These are phyloP conservation scores for Sinocyclocheilus maitianheensis DNA, from an alignment of 2,113 vertebrate genomes.

Conservation along the genomic window DNA sequence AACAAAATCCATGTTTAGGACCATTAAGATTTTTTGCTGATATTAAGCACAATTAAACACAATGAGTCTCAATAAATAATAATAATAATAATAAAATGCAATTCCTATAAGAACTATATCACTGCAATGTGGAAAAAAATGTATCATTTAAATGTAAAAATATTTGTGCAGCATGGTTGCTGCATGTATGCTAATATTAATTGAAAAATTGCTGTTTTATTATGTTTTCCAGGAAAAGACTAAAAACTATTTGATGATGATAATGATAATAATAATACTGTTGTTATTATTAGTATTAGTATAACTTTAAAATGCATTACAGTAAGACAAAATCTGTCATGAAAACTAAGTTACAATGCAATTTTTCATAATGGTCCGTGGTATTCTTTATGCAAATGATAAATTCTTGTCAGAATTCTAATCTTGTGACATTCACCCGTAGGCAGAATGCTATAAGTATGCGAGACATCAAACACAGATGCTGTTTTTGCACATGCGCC, in stretches of 20 bases:
- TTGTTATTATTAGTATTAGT: neutral
- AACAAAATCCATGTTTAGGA: neutral
- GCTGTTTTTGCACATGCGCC: neutral
- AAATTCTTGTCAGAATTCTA: neutral
- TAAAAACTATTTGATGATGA: neutral
- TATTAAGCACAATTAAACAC: neutral
- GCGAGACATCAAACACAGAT: constrained; percentile 36
- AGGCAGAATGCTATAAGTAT: neutral
- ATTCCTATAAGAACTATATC: neutral
- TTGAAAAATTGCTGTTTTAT: neutral
- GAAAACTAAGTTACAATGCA: neutral
- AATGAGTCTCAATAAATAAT: neutral
- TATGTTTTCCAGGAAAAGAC: neutral
- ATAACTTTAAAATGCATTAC: neutral
- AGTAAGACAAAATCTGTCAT: neutral
- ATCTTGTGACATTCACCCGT: constrained; percentile 52
- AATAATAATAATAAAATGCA: neutral
- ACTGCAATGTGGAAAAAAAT: neutral
- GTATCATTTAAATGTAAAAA: neutral
- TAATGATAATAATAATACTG: neutral
- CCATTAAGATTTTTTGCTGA: neutral
- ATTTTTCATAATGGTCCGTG: neutral
- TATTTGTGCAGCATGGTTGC: neutral
- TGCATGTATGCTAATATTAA: neutral
- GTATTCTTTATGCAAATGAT: neutral